Base-by-base conservation (phyloP, 2,888 invertebrate species). In the Conops quadrifasciatus region DNA sequence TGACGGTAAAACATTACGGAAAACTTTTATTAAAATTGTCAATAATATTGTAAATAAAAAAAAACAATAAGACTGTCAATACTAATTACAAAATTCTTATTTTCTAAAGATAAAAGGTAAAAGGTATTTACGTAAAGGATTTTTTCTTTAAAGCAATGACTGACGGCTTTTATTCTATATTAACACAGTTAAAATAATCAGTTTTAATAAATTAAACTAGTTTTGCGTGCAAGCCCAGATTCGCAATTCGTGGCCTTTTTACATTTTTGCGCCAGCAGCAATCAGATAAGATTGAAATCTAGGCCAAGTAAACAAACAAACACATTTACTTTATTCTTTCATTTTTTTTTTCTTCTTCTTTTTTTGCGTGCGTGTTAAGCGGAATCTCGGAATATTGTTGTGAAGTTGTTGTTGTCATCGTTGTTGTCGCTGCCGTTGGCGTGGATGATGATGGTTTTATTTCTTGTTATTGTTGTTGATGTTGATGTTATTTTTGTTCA, bases 281-380 rank as follows among this genome's bases (percentile, higher is more conserved):
- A 67, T 67, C 67, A 47, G 67, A 67, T 67, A 67, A 67, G 67
- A 45, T 21, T 19, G 24, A 58, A 59, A 67, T 59, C 47, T 67
- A 49, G 67, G 67, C 67, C 67, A 67, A 67, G 67, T 58, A 67
- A 67, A 58, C 59, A 67, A 67, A 58, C 59, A 45, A 43, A 67
- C 58, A 30, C 28, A 30, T 19, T 66, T 28, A 30, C 67, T 16
- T 24, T 28, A 64, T 19, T 15, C 7, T 43, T 59, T 30, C 21
- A 21, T 43, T 36, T 36, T 36, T 36, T 36, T 36, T 36, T 36
- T 36, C 36, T 36, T 36, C 36, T 36, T 4, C 36, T 7, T 36
- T 36, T 36, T 15, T n/a, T n/a, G n/a, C 43, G 26, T 67, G 56
- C 67, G 47, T 60, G 67, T 26, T 51, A 36, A 15, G n/a, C 13